Base-by-base conservation (phyloP, 53 echinoderm and acorn worm genomes). In the Holothuria leucospilota region DNA sequence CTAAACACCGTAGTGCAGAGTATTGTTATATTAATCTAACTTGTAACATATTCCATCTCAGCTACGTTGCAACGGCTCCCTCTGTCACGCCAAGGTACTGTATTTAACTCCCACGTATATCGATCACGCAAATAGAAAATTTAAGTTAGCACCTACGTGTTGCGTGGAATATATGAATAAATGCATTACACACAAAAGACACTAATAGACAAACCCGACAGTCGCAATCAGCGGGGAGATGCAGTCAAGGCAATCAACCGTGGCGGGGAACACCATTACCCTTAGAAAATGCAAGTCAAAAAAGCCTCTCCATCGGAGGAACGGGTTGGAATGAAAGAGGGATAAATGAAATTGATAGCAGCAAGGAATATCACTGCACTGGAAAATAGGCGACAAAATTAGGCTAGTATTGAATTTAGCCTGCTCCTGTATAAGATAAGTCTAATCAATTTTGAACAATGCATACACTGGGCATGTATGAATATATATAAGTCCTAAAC, bases 91-190 rank as follows among this genome's bases (percentile, higher is more conserved):
- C 40, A 72, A 72, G 72, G 34, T 24, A 72, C 42, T 72, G 34
- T 24, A 72, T 72, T 72, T 39, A 72, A 72, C 72, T 72, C 72
- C 72, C 46, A 30, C 39, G 34, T 39, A 72, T 39, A 72, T 72
- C 49, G 72, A 72, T 72, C 72, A 72, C 23, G 23, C 34, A 23
- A n/a, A 46, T 20, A 40, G 15, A 42, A 39, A 39, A 41, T 72
- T 13, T 20, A 72, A 39, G 70, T 38, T 38, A 72, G 14, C 72
- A 72, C 34, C 72, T 72, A 72, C 72, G 72, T 72, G 72, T 72
- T 72, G 72, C 72, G 0, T 46, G 6, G 72, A 72, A 72, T 72
- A 72, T 72, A 72, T 72, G 72, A 72, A 72, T 72, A 72, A 72
- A 39, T 39, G 40, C 21, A 72, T 14, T 16, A 15, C 20, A 30